A percentile compares a stretch with the other conserved stretches of the same genome.
These are phyloP conservation scores for western clawed frog (Xenopus tropicalis) DNA, from an alignment of 2,113 vertebrate genomes.

Conservation along the genomic window UCB_Xtro_10.0 CM004443.2:69117501-69118000, in stretches of 20 bases:
- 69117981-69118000: too few relatives aligned
- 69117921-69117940: too few relatives aligned
- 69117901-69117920: too few relatives aligned
- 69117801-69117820: too few relatives aligned
- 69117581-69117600: not conserved
- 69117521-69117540: not conserved
- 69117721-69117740: slow-evolving; percentile 16
- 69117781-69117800: too few relatives aligned
- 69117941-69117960: too few relatives aligned
- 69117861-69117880: too few relatives aligned
- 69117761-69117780: too few relatives aligned
- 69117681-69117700: not conserved
- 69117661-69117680: slow-evolving; percentile 7
- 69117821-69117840: too few relatives aligned
- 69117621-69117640: not conserved
- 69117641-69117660: not conserved
- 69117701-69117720: slow-evolving; percentile 2
- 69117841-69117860: too few relatives aligned
- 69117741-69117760: slow-evolving; percentile 41
- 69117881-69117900: too few relatives aligned
- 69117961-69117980: too few relatives aligned
- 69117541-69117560: not conserved
- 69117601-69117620: not conserved
- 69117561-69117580: not conserved
- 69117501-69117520: not conserved